Evolutionary conservation across 1,140 invertebrate genomes (phyloP), one percentile per base, ranked within the genome.

Genomic region (Diabrotica virgifera): DNA sequence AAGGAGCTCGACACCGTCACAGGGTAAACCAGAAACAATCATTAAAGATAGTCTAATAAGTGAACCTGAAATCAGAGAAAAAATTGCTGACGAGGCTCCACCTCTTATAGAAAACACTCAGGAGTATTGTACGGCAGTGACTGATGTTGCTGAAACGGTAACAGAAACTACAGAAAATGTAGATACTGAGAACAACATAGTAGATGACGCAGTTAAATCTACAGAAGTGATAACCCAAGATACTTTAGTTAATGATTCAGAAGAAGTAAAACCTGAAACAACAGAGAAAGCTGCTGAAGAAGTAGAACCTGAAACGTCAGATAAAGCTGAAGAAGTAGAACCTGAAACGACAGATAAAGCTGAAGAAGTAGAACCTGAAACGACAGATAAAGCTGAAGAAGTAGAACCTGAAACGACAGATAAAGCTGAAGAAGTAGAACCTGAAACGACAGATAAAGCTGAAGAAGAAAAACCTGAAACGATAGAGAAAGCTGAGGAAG

Each of bases 131-230:
- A 37, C n/a, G 12, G n/a, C 24, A 35, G 35, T 54, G 12, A 9
- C 8, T 9, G 53, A 54, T 11, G 12, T 35, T 13, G 9, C 9
- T 50, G 58, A 59, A 59, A 37, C 14, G 6, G 38, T 13, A 11
- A 12, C 38, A 59, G 58, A 59, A 35, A 50, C 58, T 13, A 11
- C n/a, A 11, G 58, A 59, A 59, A 46, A 54, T 12, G 24, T 52
- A 35, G 38, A 24, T 24, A 24, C 24, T 24, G 24, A 24, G 24
- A 4, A 24, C 1, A 24, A 24, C 1, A 24, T 24, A 24, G 24
- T 24, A 24, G 24, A 24, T 24, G 24, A 24, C 24, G 24, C 4
- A 24, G 24, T 24, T 24, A 46, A 46, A 46, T 10, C 5, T 46
- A 46, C 8, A 46, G 40, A 46, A 3, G 5, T 46, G 2, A 46